Evolutionary conservation across 1,140 invertebrate species (phyloP).

Genomic region (Drosophila equinoxialis): DNA sequence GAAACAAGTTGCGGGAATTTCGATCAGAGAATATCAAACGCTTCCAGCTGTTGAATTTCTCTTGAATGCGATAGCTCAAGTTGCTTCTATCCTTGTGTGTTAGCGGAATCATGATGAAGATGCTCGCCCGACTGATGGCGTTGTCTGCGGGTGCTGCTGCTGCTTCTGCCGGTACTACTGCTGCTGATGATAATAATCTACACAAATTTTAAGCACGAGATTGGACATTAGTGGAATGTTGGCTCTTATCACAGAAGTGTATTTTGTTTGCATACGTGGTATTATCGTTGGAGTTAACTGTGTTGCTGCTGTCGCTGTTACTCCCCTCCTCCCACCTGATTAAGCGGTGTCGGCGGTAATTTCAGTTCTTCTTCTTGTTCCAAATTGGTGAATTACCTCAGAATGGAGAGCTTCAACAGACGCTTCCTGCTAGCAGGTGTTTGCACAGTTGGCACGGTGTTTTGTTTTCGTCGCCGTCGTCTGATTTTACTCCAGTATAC

Average conservation of each 20-base stretch:
- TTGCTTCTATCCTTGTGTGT: slow-evolving; percentile 90
- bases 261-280: slow-evolving; percentile 77
- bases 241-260: slow-evolving; percentile 42
- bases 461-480: slow-evolving; percentile 26
- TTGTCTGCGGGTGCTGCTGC: neutral
- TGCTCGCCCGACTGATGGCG: neutral
- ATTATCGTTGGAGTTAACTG: slow-evolving; percentile 61
- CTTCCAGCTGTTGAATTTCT: slow-evolving; percentile 90
- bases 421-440: slow-evolving; percentile 55
- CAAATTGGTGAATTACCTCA: slow-evolving; percentile 25
- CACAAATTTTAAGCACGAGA: slow-evolving; percentile 5
- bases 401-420: slow-evolving; percentile 20
- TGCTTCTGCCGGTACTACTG: slow-evolving; percentile 11
- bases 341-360: slow-evolving; percentile 40
- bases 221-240: neutral
- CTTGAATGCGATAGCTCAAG: slow-evolving; percentile 86
- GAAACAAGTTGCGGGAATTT: slow-evolving; percentile 96
- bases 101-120: slow-evolving; percentile 85
- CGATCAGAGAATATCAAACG: slow-evolving; percentile 95
- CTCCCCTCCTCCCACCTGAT: slow-evolving; percentile 37
- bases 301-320: slow-evolving; percentile 27
- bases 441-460: slow-evolving; percentile 58
- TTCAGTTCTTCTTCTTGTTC: slow-evolving; percentile 34
- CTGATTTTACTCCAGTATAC: slow-evolving; percentile 25
- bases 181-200: slow-evolving; percentile 13